Evolutionary conservation across 2,797 vertebrate species (phyloP), one percentile per base, ranked within the genome.

Genomic region (Prionace glauca): DNA sequence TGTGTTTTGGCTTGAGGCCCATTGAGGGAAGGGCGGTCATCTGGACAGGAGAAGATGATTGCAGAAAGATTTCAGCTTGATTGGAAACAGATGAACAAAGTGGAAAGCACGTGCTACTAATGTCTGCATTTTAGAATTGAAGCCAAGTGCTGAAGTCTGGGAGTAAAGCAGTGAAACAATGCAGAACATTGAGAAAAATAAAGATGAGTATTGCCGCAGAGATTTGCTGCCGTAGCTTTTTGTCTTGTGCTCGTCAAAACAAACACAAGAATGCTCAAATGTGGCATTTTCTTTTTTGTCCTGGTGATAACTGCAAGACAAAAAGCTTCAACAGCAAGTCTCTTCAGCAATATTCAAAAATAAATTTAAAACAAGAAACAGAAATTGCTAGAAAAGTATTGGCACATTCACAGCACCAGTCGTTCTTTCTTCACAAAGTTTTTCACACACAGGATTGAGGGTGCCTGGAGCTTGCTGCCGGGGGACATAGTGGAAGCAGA

Each of bases 1-100:
- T 91, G 88, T 91, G 26, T 91, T 91, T 91, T 91, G 88, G 60
- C 60, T 91, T 32, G 56, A n/a, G 29, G 56, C 26, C 88, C 56
- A 91, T 91, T 18, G n/a, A 65, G 88, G 88, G n/a, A 91, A 91
- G 29, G 7, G 81, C 81, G 22, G 41, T 84, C 41, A 45, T 45
- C 22, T 91, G 88, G 50, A 60, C 10, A 65, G 62, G 29, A 14
- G 88, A 65, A n/a, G 1, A 32, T 60, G 12, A 91, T n/a, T 60
- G 50, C 56, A 65, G 88, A 60, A 32, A 65, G 88, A n/a, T 29
- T 65, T 91, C 88, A n/a, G 32, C 60, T 91, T 91, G 50, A 91
- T 65, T n/a, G 32, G 29, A 32, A 91, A 32, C 60, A 91, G 88
- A 91, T 91, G 88, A 32, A 5, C 81, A 91, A n/a, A 11, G 32